A percentile compares a stretch with the other conserved stretches of the same genome.
Conservation (phyloP, 2,888 invertebrate species). For the Hecatera dysodea region DNA sequence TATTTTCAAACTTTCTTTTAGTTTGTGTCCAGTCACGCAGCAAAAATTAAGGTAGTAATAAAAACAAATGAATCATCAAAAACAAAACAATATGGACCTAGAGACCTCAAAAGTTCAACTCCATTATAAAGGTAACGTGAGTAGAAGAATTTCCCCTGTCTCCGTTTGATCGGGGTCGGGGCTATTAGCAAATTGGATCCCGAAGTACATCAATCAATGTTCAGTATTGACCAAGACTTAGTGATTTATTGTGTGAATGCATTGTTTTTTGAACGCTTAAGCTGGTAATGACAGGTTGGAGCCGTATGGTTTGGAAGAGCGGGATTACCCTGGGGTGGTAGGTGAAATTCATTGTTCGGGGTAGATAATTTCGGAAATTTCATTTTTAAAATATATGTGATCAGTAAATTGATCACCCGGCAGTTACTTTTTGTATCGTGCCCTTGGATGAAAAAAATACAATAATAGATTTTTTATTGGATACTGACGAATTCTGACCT, state of each 20-base stretch:
- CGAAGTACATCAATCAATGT: slow-evolving; percentile 72
- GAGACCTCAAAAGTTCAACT: slow-evolving; percentile 68
- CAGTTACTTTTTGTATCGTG: no score
- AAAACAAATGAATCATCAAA: slow-evolving; percentile 38
- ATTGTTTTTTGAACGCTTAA: slow-evolving; percentile 63
- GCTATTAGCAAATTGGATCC: slow-evolving; percentile 78
- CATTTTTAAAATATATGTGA: not conserved
- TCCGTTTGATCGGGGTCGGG: slow-evolving; percentile 75
- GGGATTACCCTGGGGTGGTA: not conserved
- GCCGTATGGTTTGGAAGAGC: slow-evolving; percentile 2
- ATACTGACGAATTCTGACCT: no score
- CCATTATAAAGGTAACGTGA: slow-evolving; percentile 73
- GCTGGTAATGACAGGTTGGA: slow-evolving; percentile 41
- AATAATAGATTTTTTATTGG: no score
- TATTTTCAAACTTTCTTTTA: not conserved
- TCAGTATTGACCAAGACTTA: slow-evolving; percentile 63
- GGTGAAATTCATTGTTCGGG: no score
- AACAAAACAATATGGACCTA: slow-evolving; percentile 16
- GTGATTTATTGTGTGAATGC: slow-evolving; percentile 71
- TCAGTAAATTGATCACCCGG: no score
- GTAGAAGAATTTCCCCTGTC: slow-evolving; percentile 73
- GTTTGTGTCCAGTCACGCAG: not conserved
- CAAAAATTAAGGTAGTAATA: slow-evolving; percentile 4
- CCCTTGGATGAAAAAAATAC: no score
- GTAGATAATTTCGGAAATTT: not conserved